Evolutionary conservation across 2,113 vertebrate genomes (phyloP), one percentile per base, ranked within the genome.

Genomic region (Oenanthe melanoleuca): DNA sequence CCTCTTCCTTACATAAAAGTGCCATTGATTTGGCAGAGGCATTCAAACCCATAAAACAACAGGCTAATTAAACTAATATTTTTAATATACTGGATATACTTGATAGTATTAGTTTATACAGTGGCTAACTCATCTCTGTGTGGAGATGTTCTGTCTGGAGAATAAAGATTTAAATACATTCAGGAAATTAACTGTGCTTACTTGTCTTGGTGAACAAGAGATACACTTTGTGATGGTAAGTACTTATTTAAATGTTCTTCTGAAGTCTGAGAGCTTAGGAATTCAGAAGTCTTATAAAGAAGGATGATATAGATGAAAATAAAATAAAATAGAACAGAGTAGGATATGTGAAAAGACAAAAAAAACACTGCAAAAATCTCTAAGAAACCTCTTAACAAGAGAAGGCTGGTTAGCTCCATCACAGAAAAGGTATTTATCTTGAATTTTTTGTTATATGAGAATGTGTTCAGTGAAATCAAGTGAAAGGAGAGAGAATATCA

Each of bases 401-500:
- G 31, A 88, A 74, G 26, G 25, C 42, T 40, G 20, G 34, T 59
- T 69, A 69, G 14, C 10, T 16, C 14, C 9, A 44, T 6, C n/a
- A 71, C 73, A 52, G 38, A 12, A 75, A 80, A 52, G 15, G 18
- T 55, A 67, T 77, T 93, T 92, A 19, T 80, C 55, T 66, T 42
- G 18, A 42, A 13, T 29, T 44, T 65, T 92, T 81, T 84, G n/a
- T 64, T 38, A 44, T 75, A 93, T 81, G 49, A 49, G 70, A 92
- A 89, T 24, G 4, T 50, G 24, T 67, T 89, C 55, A 44, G 37
- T 56, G 64, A 95, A 95, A 86, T 88, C 60, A 90, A 86, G 47
- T 21, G 37, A 86, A 95, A 96, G 65, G 44, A 81, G 65, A 93
- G 69, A 84, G 74, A 93, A 95, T 91, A 82, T 85, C 81, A 92